A percentile compares a stretch with the other conserved stretches of the same genome.
Evolutionary conservation across 2,797 vertebrate species (phyloP).

Genomic region (Bryconaethiops microstoma): DNA sequence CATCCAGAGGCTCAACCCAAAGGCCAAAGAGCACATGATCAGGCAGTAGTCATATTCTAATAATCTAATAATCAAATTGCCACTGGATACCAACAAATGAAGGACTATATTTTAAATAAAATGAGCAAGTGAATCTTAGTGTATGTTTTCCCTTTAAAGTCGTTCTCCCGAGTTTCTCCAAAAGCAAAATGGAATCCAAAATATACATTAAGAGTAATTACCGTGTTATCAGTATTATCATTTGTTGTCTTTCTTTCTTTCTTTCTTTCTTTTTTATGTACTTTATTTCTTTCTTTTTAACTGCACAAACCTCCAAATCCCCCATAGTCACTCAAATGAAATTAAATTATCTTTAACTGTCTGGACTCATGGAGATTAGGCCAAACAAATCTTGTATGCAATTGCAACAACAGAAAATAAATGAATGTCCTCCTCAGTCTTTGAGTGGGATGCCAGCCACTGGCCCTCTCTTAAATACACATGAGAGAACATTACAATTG

Average conservation of each 20-base stretch:
- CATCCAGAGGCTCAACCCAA: not conserved
- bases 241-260: not conserved
- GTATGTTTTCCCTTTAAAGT: conserved; percentile 38
- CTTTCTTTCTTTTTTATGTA: not conserved
- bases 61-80: not conserved
- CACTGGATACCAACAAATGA: not conserved
- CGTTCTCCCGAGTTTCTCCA: conserved; percentile 49
- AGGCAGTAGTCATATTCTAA: not conserved
- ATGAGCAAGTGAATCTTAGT: not conserved
- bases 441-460: conserved; percentile 68
- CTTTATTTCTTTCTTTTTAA: conserved; percentile 49
- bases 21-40: not conserved
- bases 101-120: not conserved
- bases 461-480: conserved; percentile 61
- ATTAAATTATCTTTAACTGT: conserved; percentile 89
- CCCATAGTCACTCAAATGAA: conserved; percentile 84
- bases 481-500: conserved; percentile 62
- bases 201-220: conserved; percentile 70
- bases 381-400: conserved; percentile 82
- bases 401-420: conserved; percentile 76
- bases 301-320: conserved; percentile 77
- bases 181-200: conserved; percentile 51
- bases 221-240: conserved; percentile 50
- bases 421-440: conserved; percentile 46
- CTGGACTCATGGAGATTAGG: conserved; percentile 87